Evolutionary conservation across 2,888 invertebrate genomes (phyloP), one percentile per base, ranked within the genome.

Genomic region (Eupithecia tripunctaria): DNA sequence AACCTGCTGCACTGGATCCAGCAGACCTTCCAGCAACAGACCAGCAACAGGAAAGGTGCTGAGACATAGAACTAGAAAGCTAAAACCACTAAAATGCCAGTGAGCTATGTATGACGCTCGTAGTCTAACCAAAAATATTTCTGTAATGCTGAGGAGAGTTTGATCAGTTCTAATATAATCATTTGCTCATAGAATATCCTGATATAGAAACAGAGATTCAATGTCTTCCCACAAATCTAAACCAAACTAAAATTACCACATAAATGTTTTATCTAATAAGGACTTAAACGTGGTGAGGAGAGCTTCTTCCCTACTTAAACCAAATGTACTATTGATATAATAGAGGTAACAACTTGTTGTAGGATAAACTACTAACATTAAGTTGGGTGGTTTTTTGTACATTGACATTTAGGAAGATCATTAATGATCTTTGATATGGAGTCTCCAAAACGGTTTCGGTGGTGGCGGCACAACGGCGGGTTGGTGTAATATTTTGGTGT

Each of bases 1-100:
- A 96, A 97, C 85, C 96, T 97, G 79, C 95, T 97, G 73, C 96
- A 96, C 79, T 97, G 97, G 97, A 95, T 97, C 77, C 97, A 97
- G 87, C 96, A 96, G 79, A 95, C 96, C 74, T 96, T 97, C 85
- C 95, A 95, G 85, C 95, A 95, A 78, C 95, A 96, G 84, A 91
- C 88, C 25, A 56, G 25, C 81, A 93, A 89, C 86, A 91, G 95
- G 86, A 94, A 94, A 95, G 94, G 94, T 88, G 90, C 80, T 80
- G 67, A 66, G 59, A 59, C 43, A 56, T 43, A 51, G 67, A n/a
- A 62, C 21, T 56, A 25, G 56, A 56, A 29, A 67, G 56, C 32
- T 66, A 65, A 66, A 56, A 56, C 25, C 12, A 56, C 56, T 56
- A 56, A 56, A 56, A 25, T 25, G 0, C 14, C 25, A 25, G 12